Conservation (phyloP, 2,888 invertebrate species). For the Drosophila suboccidentalis region DNA sequence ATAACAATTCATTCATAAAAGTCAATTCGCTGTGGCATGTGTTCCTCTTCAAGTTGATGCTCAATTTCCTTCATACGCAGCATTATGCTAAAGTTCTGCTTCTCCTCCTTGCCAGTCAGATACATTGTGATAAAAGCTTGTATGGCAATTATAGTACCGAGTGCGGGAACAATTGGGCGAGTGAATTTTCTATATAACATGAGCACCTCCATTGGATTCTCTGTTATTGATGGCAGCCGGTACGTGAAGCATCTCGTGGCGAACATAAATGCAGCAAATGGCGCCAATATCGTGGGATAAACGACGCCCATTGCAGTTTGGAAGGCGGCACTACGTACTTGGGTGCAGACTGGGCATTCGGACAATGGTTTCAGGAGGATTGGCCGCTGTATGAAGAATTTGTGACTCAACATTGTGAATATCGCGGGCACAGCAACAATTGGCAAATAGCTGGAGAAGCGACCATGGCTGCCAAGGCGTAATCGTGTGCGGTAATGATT, state of each 20-base stretch:
- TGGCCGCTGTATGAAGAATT: constrained; percentile 87
- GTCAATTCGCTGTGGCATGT: constrained; percentile 50
- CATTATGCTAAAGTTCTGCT: constrained; percentile 82
- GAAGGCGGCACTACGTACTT: constrained; percentile 87
- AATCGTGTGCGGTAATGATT: constrained; percentile 88
- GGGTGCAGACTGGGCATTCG: constrained; percentile 89
- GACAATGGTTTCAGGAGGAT: constrained; percentile 87
- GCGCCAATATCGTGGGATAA: constrained; percentile 88
- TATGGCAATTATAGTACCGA: constrained; percentile 86
- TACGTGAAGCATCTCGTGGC: constrained; percentile 88
- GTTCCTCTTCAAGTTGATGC: constrained; percentile 63
- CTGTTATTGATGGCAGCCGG: constrained; percentile 88
- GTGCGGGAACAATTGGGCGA: constrained; percentile 86
- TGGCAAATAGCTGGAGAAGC: constrained; percentile 88
- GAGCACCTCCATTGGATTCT: constrained; percentile 87
- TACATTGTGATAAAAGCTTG: constrained; percentile 87
- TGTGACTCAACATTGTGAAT: constrained; percentile 87
- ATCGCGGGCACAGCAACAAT: constrained; percentile 88
- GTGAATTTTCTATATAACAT: constrained; percentile 87
- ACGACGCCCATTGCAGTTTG: constrained; percentile 87
- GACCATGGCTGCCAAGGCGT: constrained; percentile 88
- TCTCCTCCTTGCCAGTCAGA: constrained; percentile 88
- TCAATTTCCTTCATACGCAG: constrained; percentile 80
- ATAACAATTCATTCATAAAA: constrained; percentile 38
- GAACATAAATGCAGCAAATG: constrained; percentile 88